These are phyloP conservation scores for Aphidius colemani DNA, from an alignment of 2,888 invertebrate genomes.

Conservation along the genomic window DNA sequence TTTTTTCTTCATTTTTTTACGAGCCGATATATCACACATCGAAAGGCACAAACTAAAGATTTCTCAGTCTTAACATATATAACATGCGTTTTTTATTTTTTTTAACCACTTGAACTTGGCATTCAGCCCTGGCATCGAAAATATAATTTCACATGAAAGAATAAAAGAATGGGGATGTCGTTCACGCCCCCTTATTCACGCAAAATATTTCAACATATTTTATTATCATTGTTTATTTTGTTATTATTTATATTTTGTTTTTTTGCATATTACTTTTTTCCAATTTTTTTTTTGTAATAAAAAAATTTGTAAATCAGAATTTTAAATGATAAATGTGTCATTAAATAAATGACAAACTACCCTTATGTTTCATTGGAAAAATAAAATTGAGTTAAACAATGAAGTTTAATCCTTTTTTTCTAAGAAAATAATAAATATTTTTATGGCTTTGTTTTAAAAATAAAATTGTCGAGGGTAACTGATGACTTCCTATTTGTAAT, in stretches of 20 bases:
- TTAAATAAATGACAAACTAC: slow-evolving; percentile 1
- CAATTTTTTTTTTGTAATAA: too few species aligned
- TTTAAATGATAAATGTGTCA: not conserved
- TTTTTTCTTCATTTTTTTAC: slow-evolving; percentile 54
- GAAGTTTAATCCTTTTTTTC: not conserved
- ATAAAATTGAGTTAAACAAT: too few species aligned
- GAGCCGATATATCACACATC: slow-evolving; percentile 60
- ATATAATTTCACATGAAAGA: slow-evolving; percentile 7
- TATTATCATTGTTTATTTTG: not conserved
- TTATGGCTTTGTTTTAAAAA: slow-evolving; percentile 13
- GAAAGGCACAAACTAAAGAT: slow-evolving; percentile 39
- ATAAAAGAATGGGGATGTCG: slow-evolving; percentile 15
- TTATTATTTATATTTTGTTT: not conserved
- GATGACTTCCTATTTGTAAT: slow-evolving; percentile 27
- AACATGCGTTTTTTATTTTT: slow-evolving; percentile 8
- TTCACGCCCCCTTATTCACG: slow-evolving; percentile 19
- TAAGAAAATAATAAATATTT: not conserved
- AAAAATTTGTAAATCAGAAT: too few species aligned
- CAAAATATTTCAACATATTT: slow-evolving; percentile 4
- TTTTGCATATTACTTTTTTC: slow-evolving; percentile 8
- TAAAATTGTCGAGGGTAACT: slow-evolving; percentile 6
- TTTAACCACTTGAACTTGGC: not conserved
- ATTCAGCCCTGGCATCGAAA: slow-evolving; percentile 3
- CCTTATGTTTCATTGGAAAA: too few species aligned
- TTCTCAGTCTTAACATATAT: slow-evolving; percentile 28